Conservation (phyloP, 1,140 invertebrate species). For the Brachionus asplanchnoidis region DNA sequence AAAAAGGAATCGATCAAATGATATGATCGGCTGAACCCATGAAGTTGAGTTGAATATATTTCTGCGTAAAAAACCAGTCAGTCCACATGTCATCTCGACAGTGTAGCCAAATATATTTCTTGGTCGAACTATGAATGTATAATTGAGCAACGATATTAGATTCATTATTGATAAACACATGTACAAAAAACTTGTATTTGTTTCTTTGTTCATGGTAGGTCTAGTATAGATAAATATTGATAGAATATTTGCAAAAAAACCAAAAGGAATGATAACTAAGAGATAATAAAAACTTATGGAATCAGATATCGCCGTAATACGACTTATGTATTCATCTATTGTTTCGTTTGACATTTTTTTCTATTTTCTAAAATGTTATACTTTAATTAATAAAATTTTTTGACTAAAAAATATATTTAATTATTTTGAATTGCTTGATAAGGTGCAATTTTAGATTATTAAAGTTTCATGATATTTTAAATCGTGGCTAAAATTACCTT, state of each 20-base stretch:
- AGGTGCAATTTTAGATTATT: background rate
- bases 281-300: slow-evolving; percentile 11
- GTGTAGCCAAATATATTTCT: background rate
- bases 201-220: background rate
- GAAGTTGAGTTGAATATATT: slow-evolving; percentile 28
- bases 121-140: background rate
- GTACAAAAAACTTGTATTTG: slow-evolving; percentile 19
- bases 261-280: slow-evolving; percentile 4
- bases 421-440: background rate
- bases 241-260: background rate
- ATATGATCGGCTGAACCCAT: slow-evolving; percentile 5
- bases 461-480: background rate
- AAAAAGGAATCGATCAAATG: background rate
- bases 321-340: background rate
- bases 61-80: background rate
- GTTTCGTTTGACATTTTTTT: background rate
- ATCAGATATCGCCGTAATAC: background rate
- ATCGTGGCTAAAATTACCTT: background rate
- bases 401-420: too few relatives aligned
- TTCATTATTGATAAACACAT: slow-evolving; percentile 26
- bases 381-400: too few relatives aligned
- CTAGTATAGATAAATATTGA: background rate
- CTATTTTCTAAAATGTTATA: too few relatives aligned
- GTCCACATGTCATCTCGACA: background rate
- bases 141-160: slow-evolving; percentile 3